Conservation (phyloP, 2,888 invertebrate genomes). For the Altica lythri region DNA sequence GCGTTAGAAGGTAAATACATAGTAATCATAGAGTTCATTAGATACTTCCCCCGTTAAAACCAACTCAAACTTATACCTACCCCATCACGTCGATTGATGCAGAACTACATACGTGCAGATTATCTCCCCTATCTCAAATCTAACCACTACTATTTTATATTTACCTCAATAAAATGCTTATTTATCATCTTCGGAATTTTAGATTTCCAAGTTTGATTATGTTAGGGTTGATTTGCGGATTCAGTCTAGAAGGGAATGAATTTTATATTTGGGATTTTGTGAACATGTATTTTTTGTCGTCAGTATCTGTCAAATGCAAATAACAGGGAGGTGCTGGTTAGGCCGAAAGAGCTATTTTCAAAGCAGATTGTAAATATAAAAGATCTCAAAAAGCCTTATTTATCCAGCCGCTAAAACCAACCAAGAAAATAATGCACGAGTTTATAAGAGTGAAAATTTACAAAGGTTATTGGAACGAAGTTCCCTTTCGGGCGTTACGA, state of each 20-base stretch:
- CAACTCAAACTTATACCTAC: constrained; percentile 41
- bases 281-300: too few species aligned
- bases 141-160: constrained; percentile 38
- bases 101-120: constrained; percentile 36
- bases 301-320: too few species aligned
- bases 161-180: constrained; percentile 39
- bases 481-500: too few species aligned
- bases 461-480: too few species aligned
- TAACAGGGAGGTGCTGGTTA: too few species aligned
- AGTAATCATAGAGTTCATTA: constrained; percentile 56
- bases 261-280: constrained; percentile 5
- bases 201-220: constrained; percentile 15
- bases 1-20: constrained; percentile 55
- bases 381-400: too few species aligned
- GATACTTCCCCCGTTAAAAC: constrained; percentile 47
- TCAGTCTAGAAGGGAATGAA: constrained; percentile 12
- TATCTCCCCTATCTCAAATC: constrained; percentile 39
- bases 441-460: too few species aligned
- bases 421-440: too few species aligned
- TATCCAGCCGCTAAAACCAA: too few species aligned
- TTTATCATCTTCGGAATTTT: constrained; percentile 25
- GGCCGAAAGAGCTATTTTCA: too few species aligned
- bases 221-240: constrained; percentile 15
- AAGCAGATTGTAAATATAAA: too few species aligned
- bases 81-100: constrained; percentile 28